Percentiles rank a stretch among this genome's conserved stretches.
Conservation (phyloP, 2,797 vertebrate species). For the Sebastes trivittatus region DNA sequence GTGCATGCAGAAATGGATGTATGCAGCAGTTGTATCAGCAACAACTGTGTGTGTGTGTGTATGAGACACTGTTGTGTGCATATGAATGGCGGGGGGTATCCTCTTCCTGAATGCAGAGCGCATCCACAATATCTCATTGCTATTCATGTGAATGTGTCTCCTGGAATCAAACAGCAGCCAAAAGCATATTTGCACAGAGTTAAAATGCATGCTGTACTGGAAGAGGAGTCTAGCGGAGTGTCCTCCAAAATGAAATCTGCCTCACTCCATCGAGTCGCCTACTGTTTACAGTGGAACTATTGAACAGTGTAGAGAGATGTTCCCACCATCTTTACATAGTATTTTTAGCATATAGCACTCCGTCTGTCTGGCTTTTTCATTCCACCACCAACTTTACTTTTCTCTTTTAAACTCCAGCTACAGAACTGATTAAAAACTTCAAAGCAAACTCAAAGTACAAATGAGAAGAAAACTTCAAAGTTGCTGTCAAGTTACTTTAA, state of each 20-base stretch:
- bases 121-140: slow-evolving; percentile 56
- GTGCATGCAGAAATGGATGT: background rate
- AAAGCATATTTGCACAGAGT: slow-evolving; percentile 62
- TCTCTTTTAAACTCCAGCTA: slow-evolving; percentile 6
- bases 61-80: slow-evolving; percentile 16
- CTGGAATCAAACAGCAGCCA: slow-evolving; percentile 58
- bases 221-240: slow-evolving; percentile 16
- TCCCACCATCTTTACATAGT: background rate
- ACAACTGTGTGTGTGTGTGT: background rate
- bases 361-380: background rate
- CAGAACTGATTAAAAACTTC: slow-evolving; percentile 17
- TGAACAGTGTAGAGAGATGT: background rate
- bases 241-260: slow-evolving; percentile 15
- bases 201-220: slow-evolving; percentile 17
- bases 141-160: slow-evolving; percentile 61
- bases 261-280: slow-evolving; percentile 2
- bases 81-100: slow-evolving; percentile 30
- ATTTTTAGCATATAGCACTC: background rate
- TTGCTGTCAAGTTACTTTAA: background rate
- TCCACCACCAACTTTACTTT: background rate
- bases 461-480: background rate
- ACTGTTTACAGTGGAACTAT: slow-evolving; percentile 1
- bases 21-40: background rate
- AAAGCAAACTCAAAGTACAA: background rate
- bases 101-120: slow-evolving; percentile 49